These are phyloP conservation scores for Salminus brasiliensis DNA, from an alignment of 2,113 vertebrate genomes.

Conservation along the genomic window DNA sequence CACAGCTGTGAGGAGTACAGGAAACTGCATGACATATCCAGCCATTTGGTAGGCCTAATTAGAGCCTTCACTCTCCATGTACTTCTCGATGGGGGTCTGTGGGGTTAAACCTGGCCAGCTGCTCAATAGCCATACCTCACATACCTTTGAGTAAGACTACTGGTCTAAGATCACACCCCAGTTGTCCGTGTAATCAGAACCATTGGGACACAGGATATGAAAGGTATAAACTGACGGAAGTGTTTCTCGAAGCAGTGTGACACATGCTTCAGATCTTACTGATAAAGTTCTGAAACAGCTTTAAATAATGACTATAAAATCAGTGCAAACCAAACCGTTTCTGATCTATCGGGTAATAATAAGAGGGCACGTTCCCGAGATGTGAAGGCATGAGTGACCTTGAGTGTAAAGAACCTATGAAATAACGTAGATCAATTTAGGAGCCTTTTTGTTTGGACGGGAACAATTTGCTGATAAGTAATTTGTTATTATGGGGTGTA, in stretches of 20 bases:
- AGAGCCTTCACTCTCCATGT: neutral
- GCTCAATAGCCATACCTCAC: slow-evolving; percentile 13
- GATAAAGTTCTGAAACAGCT: neutral
- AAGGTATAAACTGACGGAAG: neutral
- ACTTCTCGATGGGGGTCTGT: slow-evolving; percentile 13
- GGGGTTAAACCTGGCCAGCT: slow-evolving; percentile 11
- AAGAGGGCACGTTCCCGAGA: no score
- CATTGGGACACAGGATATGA: neutral
- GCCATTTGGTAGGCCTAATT: slow-evolving; percentile 37
- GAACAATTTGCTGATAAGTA: no score
- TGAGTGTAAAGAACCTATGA: no score
- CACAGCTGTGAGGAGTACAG: slow-evolving; percentile 29
- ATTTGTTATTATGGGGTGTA: no score
- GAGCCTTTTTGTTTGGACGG: no score
- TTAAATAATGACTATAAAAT: no score
- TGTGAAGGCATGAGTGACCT: no score
- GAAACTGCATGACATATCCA: slow-evolving; percentile 1
- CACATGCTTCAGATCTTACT: no score
- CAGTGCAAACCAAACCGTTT: no score
- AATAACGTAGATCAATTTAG: no score
- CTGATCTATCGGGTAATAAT: no score
- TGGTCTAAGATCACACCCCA: neutral
- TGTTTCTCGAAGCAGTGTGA: neutral
- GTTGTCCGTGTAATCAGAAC: slow-evolving; percentile 27
- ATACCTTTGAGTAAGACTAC: neutral